Evolutionary conservation across 2,797 vertebrate species (phyloP), one percentile per base, ranked within the genome.

Genomic region (Schizothorax lantsangensis): DNA sequence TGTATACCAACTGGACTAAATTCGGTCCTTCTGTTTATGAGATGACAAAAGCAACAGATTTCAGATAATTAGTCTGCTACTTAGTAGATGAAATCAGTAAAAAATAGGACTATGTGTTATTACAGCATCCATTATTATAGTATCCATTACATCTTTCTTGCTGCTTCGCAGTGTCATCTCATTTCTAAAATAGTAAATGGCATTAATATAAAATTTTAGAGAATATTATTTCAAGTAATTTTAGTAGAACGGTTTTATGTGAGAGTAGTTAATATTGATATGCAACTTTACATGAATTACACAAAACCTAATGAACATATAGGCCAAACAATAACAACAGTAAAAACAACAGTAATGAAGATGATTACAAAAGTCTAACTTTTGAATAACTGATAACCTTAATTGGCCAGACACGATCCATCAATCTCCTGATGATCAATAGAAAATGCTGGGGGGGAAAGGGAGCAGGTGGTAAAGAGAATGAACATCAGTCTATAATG

Each of bases 401-500:
- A 49, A 64, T 62, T 75, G 43, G 64, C 45, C 49, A 57, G 17
- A 14, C 11, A 10, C 33, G 66, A 85, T 59, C 49, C 11, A 57
- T 69, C 23, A 26, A 7, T 79, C 40, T 40, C 14, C 17, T 81
- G 54, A 64, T 8, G 33, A 73, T 64, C 69, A 81, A 73, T 64
- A 64, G 68, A 38, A 43, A 80, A 59, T 36, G 21, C 43, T 45
- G 1, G 21, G n/a, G n/a, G 52, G 26, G 30, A 21, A 59, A 43
- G 10, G 12, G 23, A 74, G 54, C 78, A 73, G 68, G 78, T 86
- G 78, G 49, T 26, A 40, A 62, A 66, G 19, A 66, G 33, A 75
- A 86, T 89, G 87, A 91, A 89, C 88, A 78, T 90, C 79, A 87
- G 86, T 12, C 21, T 19, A 21, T 57, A 21, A 68, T 78, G 84